These are phyloP conservation scores for Nemapogon koenigi DNA, from an alignment of 2,888 invertebrate species.

Conservation along the genomic window DNA sequence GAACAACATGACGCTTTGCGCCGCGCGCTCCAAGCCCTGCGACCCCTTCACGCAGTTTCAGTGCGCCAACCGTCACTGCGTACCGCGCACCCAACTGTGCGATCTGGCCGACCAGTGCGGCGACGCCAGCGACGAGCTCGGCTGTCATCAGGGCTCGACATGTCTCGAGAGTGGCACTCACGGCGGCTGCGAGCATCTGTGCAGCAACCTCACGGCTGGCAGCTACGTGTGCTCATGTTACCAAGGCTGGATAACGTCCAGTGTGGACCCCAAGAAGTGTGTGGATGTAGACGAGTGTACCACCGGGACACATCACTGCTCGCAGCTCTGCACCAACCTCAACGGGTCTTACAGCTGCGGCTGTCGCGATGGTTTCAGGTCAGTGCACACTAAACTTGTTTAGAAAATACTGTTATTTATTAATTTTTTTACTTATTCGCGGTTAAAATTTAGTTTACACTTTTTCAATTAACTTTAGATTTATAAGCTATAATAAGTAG, in stretches of 20 bases:
- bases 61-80: conserved; percentile 88
- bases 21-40: conserved; percentile 76
- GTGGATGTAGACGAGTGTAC: conserved; percentile 91
- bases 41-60: conserved; percentile 81
- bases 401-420: neutral
- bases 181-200: conserved; percentile 93
- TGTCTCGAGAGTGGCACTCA: no score
- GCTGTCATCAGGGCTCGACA: conserved; percentile 77
- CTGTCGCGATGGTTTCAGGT: conserved; percentile 82
- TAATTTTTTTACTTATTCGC: neutral
- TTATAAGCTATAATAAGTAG: no score
- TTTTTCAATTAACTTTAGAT: no score
- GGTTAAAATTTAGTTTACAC: no score
- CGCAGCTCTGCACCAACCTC: conserved; percentile 90
- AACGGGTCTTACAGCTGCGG: conserved; percentile 90
- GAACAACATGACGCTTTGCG: conserved; percentile 91
- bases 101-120: conserved; percentile 92
- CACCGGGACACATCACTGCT: conserved; percentile 85
- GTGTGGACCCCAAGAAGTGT: conserved; percentile 82
- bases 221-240: conserved; percentile 88
- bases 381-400: conserved; percentile 12
- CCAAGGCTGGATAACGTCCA: conserved; percentile 83
- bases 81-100: conserved; percentile 80
- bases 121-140: conserved; percentile 88
- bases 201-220: conserved; percentile 75